Evolutionary conservation across 2,113 vertebrate species (phyloP), one percentile per base, ranked within the genome.

Genomic region (Neofelis nebulosa): DNA sequence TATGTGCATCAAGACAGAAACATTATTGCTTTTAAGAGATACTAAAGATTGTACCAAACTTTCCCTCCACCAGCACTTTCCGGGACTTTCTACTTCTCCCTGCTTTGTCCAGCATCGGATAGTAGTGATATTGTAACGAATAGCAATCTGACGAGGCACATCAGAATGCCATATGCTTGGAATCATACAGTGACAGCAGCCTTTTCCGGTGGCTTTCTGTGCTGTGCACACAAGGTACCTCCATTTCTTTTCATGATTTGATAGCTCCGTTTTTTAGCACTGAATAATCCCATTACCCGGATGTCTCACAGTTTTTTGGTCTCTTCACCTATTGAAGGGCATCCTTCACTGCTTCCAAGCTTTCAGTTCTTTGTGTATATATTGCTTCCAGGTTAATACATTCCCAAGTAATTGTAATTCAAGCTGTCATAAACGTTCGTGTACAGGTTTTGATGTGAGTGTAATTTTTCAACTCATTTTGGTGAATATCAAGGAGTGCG

Each of bases 171-270:
- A 19, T 45, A 27, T 27, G 57, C 63, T 55, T 81, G 48, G 18
- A 55, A n/a, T 71, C 50, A n/a, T 27, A 57, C 50, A 50, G 9
- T 82, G 25, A 45, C 45, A 45, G 41, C 18, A 66, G 7, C 33
- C 57, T 93, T 93, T 65, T 65, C 41, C 38, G 31, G 33, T 1
- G 25, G 18, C 16, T 16, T 55, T 66, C 13, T 85, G 10, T 36
- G 31, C 9, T 31, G 1, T 13, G 50, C 63, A 41, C 7, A 21
- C 38, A 29, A 66, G 25, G 0, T 38, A 65, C 25, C 25, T 52
- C 57, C 7, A 27, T 13, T 5, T 66, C n/a, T 25, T 86, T 41
- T 31, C 45, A n/a, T 45, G 36, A 25, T 29, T n/a, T 13, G 27
- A 33, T 65, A 69, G 16, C 29, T 85, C 33, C 29, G 66, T 84